These are phyloP conservation scores for Siniperca chuatsi DNA, from an alignment of 2,113 vertebrate genomes.

Conservation along the genomic window DNA sequence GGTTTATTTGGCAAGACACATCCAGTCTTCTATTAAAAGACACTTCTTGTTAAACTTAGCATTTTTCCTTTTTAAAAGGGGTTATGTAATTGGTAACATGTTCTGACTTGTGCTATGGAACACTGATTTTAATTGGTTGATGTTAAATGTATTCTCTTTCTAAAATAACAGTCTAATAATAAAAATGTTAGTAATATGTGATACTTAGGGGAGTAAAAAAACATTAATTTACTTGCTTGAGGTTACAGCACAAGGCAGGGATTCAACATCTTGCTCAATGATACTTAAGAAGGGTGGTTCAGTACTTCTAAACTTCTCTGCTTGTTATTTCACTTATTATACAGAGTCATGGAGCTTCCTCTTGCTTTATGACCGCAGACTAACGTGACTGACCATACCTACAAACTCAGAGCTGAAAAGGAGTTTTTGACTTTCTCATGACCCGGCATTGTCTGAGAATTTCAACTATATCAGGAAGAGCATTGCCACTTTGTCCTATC, in stretches of 20 bases:
- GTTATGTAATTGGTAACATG: neutral
- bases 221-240: neutral
- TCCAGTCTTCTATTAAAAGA: neutral
- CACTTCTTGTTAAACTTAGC: neutral
- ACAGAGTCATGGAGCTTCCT: neutral
- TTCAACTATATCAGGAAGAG: neutral
- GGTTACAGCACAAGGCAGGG: neutral
- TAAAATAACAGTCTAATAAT: neutral
- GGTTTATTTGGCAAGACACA: neutral
- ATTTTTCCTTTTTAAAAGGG: neutral
- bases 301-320: neutral
- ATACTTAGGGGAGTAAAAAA: neutral
- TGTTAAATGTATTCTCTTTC: neutral
- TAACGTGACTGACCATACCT: neutral
- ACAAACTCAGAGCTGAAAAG: neutral
- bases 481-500: conserved; percentile 14
- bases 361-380: neutral
- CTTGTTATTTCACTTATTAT: neutral
- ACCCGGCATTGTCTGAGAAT: neutral
- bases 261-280: conserved; percentile 5
- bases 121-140: conserved; percentile 21
- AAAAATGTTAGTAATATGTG: neutral
- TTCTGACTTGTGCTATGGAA: neutral
- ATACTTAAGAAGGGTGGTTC: neutral
- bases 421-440: neutral